phyloP scores from a whole-genome alignment of 2,888 invertebrate genomes.

The Crematogaster levior region DNA sequence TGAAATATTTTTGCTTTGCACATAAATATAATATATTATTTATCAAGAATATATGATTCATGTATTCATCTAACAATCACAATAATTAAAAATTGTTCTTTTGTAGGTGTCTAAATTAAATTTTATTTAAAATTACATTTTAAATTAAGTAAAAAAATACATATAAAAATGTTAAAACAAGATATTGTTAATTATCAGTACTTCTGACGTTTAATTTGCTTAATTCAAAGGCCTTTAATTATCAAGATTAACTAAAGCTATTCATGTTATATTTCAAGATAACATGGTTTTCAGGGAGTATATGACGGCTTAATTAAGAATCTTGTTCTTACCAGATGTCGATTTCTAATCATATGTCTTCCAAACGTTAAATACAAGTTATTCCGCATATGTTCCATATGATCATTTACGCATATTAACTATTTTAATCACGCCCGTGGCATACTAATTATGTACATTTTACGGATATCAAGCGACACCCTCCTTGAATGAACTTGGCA shows the following conservation, averaged over 20 bases:
- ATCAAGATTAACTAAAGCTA: not conserved
- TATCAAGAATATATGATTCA: not conserved
- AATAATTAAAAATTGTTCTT: not conserved
- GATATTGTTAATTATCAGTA: not conserved
- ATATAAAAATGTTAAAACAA: not conserved
- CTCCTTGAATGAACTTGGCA: conserved; percentile 7
- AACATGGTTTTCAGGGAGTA: not conserved
- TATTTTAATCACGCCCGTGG: not conserved
- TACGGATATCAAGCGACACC: not conserved
- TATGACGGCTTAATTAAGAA: not conserved
- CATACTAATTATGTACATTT: conserved; percentile 7
- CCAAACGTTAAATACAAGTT: not conserved
- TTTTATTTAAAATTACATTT: not conserved
- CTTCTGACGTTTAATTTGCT: not conserved
- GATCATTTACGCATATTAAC: not conserved
- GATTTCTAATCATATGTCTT: not conserved
- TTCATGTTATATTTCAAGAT: not conserved
- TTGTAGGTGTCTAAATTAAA: not conserved
- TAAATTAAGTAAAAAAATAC: not conserved
- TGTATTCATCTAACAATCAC: not conserved
- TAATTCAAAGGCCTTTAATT: not conserved
- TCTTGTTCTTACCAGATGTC: not conserved
- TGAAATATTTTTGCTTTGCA: not conserved
- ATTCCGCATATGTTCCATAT: not conserved
- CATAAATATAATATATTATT: not conserved